Percentiles rank a stretch among this genome's conserved stretches.
phyloP scores from a whole-genome alignment of 2,113 vertebrate genomes.

The Platycercus adscitus region DNA sequence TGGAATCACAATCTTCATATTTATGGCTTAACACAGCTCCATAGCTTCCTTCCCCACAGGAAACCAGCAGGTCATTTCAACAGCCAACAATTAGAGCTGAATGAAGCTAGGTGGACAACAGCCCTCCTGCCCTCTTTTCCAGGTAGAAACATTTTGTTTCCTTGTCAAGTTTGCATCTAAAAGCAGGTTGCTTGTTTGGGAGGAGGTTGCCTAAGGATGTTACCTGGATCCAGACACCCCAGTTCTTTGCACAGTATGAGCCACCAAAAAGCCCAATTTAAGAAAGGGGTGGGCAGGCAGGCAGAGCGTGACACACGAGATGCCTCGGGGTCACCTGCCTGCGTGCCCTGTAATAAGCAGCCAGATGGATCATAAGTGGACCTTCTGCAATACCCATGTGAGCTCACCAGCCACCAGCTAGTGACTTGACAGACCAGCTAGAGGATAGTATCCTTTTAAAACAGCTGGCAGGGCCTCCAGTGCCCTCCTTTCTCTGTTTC shows the following conservation, averaged over 20 bases:
- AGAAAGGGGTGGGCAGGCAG: neutral
- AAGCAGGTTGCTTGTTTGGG: neutral
- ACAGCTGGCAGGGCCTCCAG: neutral
- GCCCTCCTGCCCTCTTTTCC: neutral
- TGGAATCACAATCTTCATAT: neutral
- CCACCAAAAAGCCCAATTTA: neutral
- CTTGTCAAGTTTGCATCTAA: neutral
- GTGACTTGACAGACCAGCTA: neutral
- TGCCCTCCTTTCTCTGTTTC: neutral
- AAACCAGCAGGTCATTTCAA: neutral
- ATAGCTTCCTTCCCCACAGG: neutral
- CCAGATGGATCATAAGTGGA: neutral
- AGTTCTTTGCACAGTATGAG: neutral
- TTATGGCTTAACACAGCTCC: neutral
- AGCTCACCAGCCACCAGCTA: neutral
- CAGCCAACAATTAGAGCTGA: neutral
- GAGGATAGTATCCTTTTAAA: neutral
- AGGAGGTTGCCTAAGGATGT: neutral
- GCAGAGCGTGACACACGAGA: neutral
- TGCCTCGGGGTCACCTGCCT: neutral
- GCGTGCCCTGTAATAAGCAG: rapidly evolving
- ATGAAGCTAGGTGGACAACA: neutral
- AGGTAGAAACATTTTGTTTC: neutral
- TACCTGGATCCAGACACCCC: neutral
- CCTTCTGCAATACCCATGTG: neutral